Base-by-base conservation (phyloP, 2,113 vertebrate species). In the Heliornis fulica region DNA sequence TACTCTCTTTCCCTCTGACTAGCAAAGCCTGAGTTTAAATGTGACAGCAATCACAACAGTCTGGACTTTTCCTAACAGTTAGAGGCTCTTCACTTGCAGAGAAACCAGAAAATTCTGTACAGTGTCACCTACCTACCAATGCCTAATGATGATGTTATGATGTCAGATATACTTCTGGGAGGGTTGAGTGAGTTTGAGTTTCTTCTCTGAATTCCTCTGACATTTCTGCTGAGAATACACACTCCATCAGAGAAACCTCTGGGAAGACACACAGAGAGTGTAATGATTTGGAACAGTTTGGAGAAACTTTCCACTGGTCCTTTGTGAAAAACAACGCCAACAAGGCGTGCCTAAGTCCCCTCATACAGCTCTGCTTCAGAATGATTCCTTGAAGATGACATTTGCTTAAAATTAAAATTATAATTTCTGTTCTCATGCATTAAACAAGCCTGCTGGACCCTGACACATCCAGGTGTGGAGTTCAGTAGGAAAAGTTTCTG, bases 131-230 rank as follows among this genome's bases (percentile, higher is more conserved):
- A 54, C 4, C 26, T 63, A 63, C 20, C 83, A 74, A 80, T n/a
- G 25, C 21, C n/a, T n/a, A n/a, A 32, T 18, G 13, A 45, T 36
- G 7, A 25, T 75, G 18, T 25, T 74, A 50, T 0, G 0, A 3
- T 28, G 12, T 54, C 31, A 88, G 53, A 83, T 70, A 26, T 22
- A 81, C 4, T n/a, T 81, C 36, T 72, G 16, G 9, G 8, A 0
- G 4, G 46, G 46, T 46, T n/a, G n/a, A n/a, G 3, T 32, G 22
- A 68, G 87, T 84, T 57, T 4, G 76, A 71, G 63, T 43, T 57
- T 51, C 4, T 68, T 4, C 51, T 78, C 38, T 50, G 20, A 79
- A 78, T 76, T 89, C 9, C 36, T 86, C 38, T 63, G 25, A 61
- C 20, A 10, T 85, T 94, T 91, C 32, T 9, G 43, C 22, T 1